Base-by-base conservation (phyloP, 1,140 invertebrate species). In the Drosophila ambigua region DNA sequence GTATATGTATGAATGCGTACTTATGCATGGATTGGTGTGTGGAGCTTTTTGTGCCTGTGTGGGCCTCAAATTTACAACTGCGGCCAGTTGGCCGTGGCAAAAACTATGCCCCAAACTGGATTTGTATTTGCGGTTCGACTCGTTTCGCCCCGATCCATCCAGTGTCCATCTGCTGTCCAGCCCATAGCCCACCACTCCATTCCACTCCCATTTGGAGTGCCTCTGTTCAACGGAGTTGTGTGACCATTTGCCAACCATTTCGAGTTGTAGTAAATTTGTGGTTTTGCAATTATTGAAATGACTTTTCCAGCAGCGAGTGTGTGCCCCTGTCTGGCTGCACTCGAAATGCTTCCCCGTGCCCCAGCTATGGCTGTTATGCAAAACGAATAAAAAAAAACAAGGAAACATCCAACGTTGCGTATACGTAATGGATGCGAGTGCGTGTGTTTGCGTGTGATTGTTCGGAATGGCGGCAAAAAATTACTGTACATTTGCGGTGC, bases 241-340 rank as follows among this genome's bases (percentile, higher is more conserved):
- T 68, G 77, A 79, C 78, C 73, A 72, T 76, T 39, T 13, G 35
- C 35, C 35, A 60, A 51, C 75, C 66, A 78, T 88, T 87, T 79
- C 83, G 83, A 89, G 83, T 79, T 90, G 85, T 80, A 91, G 89
- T 91, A 91, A 91, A 91, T 91, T 91, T 91, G 89, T 91, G 89
- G 89, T 91, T 91, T 91, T 83, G 89, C 81, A 91, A 91, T 91
- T 91, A 91, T 91, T 90, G 90, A 91, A 91, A 91, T 91, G 85
- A 91, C 89, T 91, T 81, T 79, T 77, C 49, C 72, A 23, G 39
- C 65, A 54, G 55, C 64, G 46, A 66, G 59, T 60, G 50, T 28
- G 43, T 46, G 39, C 15, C 43, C 41, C 39, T 39, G 41, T 60
- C 48, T 26, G 53, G 41, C 11, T 67, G 62, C 54, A 82, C 82